A percentile compares a stretch with the other conserved stretches of the same genome.
Evolutionary conservation across 2,888 invertebrate genomes (phyloP).

Genomic region (Brachypterus glaber): DNA sequence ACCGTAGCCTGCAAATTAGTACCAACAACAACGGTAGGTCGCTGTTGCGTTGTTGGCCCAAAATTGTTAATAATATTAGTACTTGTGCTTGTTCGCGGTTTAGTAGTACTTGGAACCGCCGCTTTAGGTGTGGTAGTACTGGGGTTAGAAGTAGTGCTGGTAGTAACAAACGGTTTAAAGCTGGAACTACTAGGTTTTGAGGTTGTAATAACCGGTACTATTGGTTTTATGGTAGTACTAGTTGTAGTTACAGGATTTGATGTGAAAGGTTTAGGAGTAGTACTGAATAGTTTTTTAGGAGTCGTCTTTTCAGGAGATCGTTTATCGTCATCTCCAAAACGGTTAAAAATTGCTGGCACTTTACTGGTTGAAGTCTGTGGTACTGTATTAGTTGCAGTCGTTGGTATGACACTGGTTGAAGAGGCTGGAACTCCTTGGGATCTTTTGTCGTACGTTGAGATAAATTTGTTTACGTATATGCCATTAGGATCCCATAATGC

Average conservation of each 20-base stretch:
- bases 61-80: slow-evolving; percentile 14
- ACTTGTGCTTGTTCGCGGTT: slow-evolving; percentile 10
- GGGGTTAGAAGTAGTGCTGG: slow-evolving; percentile 13
- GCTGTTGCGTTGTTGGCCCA: slow-evolving; percentile 17
- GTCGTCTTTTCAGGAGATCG: background rate
- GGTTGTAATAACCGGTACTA: slow-evolving; percentile 11
- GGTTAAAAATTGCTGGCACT: slow-evolving; percentile 10
- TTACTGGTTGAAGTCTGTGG: background rate
- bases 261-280: background rate
- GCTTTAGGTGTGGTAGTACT: slow-evolving; percentile 12
- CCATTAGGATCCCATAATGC: slow-evolving; percentile 63
- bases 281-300: background rate
- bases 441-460: slow-evolving; percentile 28
- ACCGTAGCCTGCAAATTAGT: slow-evolving; percentile 30
- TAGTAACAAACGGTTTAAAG: slow-evolving; percentile 12
- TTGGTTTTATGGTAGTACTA: slow-evolving; percentile 13
- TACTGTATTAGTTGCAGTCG: background rate
- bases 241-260: background rate
- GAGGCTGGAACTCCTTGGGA: background rate
- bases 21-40: slow-evolving; percentile 23
- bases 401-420: background rate
- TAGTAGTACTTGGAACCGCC: slow-evolving; percentile 14
- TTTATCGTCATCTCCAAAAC: slow-evolving; percentile 15
- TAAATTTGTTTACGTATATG: slow-evolving; percentile 45
- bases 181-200: slow-evolving; percentile 10